Evolutionary conservation across 2,888 invertebrate genomes (phyloP).

Genomic region (Peribatodes rhomboidaria): DNA sequence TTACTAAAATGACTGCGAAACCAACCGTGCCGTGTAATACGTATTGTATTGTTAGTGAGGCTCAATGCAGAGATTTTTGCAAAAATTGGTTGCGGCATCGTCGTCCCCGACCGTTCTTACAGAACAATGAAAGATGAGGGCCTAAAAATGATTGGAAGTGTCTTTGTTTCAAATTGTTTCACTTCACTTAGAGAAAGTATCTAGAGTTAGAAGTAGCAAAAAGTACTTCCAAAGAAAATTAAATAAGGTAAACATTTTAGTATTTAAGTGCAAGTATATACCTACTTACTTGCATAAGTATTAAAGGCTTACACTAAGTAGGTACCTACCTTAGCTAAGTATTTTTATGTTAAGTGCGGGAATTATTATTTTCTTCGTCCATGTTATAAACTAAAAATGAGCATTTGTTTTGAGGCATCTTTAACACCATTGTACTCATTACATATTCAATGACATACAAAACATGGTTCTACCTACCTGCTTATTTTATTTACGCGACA

Average conservation of each 20-base stretch:
- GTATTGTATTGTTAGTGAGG: constrained; percentile 44
- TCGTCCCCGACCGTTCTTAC: constrained; percentile 3
- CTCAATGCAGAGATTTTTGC: constrained; percentile 37
- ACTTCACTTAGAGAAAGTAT: not conserved
- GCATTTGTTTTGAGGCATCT: no score
- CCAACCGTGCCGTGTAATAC: constrained; percentile 47
- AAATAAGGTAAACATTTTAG: no score
- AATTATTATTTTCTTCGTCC: no score
- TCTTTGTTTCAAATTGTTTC: constrained; percentile 19
- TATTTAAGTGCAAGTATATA: not conserved
- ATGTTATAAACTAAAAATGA: no score
- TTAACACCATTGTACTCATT: no score
- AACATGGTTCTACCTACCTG: not conserved
- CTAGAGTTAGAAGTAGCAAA: not conserved
- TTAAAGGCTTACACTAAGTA: no score
- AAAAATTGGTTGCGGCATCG: constrained; percentile 34
- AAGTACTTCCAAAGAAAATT: no score
- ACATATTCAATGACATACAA: not conserved
- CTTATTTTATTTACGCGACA: constrained; percentile 22
- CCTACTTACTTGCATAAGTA: no score
- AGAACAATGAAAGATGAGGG: constrained; percentile 30
- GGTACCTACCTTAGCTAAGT: no score
- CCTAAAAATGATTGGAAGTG: constrained; percentile 14
- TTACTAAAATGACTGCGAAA: constrained; percentile 70
- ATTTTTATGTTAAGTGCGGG: no score